Conservation (phyloP, 2,113 vertebrate genomes). For the Nanorana parkeri region DNA sequence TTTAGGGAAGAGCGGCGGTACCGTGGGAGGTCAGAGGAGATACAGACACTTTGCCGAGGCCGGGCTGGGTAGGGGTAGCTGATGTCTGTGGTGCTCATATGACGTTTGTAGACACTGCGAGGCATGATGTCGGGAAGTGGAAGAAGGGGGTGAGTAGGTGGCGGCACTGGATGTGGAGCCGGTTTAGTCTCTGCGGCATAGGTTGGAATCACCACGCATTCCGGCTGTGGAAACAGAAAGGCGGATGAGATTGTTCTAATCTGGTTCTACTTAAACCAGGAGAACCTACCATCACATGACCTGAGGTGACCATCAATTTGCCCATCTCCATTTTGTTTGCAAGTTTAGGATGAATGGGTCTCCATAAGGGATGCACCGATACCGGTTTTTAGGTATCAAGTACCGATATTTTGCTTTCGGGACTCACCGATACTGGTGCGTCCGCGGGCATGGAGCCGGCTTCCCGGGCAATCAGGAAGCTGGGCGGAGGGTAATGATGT, state of each 20-base stretch:
- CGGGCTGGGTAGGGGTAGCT: slow-evolving; percentile 1
- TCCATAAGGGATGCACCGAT: no score
- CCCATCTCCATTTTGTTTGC: no score
- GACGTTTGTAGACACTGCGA: slow-evolving; percentile 24
- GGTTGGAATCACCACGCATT: slow-evolving; percentile 30
- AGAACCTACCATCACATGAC: no score
- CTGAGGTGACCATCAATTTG: no score
- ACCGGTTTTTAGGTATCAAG: no score
- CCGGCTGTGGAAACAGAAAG: slow-evolving; percentile 24
- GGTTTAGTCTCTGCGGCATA: background rate
- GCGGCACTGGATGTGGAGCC: background rate
- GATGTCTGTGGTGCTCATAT: slow-evolving; percentile 62
- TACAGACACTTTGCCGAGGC: slow-evolving; percentile 47
- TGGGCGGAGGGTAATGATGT: no score
- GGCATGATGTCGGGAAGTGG: slow-evolving; percentile 57
- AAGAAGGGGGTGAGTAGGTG: background rate
- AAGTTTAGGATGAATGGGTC: no score
- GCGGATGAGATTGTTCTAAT: background rate
- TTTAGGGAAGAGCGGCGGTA: slow-evolving; percentile 58
- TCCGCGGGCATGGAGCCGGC: no score
- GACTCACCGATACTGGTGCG: no score
- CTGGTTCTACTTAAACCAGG: no score
- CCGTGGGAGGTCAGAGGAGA: slow-evolving; percentile 52
- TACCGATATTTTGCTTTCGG: no score
- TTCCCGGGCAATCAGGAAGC: no score